These are phyloP conservation scores for Uria aalge DNA, from an alignment of 2,113 vertebrate genomes.

Conservation along the genomic window DNA sequence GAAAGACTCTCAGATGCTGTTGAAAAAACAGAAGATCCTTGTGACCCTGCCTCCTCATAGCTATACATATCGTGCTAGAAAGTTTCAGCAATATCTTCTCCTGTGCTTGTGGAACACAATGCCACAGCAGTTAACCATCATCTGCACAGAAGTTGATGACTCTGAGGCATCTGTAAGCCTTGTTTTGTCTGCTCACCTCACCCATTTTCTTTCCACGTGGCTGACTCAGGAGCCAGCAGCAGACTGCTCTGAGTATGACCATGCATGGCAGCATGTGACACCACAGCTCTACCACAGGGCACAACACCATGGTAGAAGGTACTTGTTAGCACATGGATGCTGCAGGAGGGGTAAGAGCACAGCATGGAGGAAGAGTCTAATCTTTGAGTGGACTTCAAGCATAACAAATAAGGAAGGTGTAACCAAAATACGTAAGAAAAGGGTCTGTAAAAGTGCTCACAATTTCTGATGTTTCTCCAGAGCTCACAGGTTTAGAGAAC, in stretches of 20 bases:
- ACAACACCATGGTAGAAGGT: not conserved
- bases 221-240: not conserved
- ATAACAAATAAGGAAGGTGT: not conserved
- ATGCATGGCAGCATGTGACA: not conserved
- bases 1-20: not conserved
- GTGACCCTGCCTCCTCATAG: not conserved
- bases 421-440: not conserved
- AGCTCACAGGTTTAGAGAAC: not conserved
- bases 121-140: not conserved
- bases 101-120: not conserved
- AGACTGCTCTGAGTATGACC: not conserved
- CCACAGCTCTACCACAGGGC: not conserved
- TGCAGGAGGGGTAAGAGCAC: not conserved
- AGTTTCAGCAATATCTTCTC: not conserved
- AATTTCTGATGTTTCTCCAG: not conserved
- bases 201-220: not conserved
- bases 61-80: rapidly evolving
- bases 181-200: not conserved
- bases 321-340: not conserved
- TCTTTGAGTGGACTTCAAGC: not conserved
- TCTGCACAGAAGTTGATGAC: not conserved
- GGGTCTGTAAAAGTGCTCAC: not conserved
- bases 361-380: not conserved
- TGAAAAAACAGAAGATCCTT: not conserved
- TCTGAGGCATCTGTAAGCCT: not conserved